Base-by-base conservation (phyloP, 2,888 invertebrate species). In the Trichogramma dendrolimi region DNA sequence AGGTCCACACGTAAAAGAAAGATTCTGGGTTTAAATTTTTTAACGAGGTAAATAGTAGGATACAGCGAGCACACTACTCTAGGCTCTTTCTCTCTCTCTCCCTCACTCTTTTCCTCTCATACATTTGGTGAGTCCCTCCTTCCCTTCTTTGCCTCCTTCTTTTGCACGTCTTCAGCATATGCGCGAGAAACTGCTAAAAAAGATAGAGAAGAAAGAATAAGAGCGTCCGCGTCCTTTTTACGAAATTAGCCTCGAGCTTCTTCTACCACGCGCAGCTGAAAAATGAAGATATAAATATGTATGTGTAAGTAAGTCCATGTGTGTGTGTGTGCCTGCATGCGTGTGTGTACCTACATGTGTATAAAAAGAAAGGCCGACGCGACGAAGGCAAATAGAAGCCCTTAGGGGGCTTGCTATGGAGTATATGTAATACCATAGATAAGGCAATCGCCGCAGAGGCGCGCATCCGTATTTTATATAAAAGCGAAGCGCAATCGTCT, bases 201-300 rank as follows among this genome's bases (percentile, higher is more conserved):
- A 50, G 55, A 7, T 46, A 39, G 49, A 41, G 54, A 39, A 43
- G 53, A 55, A 46, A 41, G 54, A 39, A 43, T 49, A 55, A 40
- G 46, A 49, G 47, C 38, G 48, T n/a, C 42, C 39, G 58, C 60
- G 63, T 66, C 61, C 64, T 65, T 67, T 66, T 65, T 62, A 58
- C 61, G 47, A 60, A 66, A 66, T 66, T 63, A 64, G 66, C 63
- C 63, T 67, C 55, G 14, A 58, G 63, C 48, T 41, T n/a, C 40
- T 27, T 14, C 50, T 27, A 8, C 40, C 39, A 40, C 11, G 39
- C 48, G 7, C n/a, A 39, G 27, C 6, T 11, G 43, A 5, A 7
- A 11, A 48, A 39, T 39, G n/a, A n/a, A 41, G 55, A 52, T 27
- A 27, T 27, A 27, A 27, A 27, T 27, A 27, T 27, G 27, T 27